Percentiles rank a stretch among this genome's conserved stretches.
Evolutionary conservation across 2,888 invertebrate species (phyloP).

Genomic region (Tupiocoris notatus): DNA sequence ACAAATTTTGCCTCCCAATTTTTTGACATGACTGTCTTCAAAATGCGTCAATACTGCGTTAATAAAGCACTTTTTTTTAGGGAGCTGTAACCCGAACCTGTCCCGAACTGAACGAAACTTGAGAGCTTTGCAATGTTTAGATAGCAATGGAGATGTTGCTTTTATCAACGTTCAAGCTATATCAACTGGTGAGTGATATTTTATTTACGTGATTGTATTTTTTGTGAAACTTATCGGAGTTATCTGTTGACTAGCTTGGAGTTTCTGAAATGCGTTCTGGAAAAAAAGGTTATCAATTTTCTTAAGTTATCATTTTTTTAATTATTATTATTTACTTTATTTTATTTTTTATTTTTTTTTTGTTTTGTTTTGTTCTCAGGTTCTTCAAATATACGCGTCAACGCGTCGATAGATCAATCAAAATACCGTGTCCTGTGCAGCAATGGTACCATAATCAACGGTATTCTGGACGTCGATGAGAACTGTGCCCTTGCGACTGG

Average conservation of each 20-base stretch:
- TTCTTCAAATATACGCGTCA: neutral
- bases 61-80: conserved; percentile 3
- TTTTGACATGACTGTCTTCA: no score
- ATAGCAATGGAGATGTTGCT: conserved; percentile 31
- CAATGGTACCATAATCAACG: conserved; percentile 58
- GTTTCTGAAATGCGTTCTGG: no score
- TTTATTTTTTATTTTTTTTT: neutral
- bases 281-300: no score
- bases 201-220: no score
- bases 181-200: conserved; percentile 24
- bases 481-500: conserved; percentile 47
- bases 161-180: conserved; percentile 33
- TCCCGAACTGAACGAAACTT: conserved; percentile 14
- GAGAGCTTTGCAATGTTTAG: conserved; percentile 37
- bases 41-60: no score
- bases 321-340: neutral
- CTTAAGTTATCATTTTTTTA: no score
- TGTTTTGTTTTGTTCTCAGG: neutral
- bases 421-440: conserved; percentile 62
- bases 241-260: no score
- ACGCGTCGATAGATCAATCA: conserved; percentile 36
- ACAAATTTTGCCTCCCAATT: no score
- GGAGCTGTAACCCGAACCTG: conserved; percentile 16
- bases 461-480: conserved; percentile 59
- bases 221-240: no score